Evolutionary conservation across 1,140 invertebrate genomes (phyloP), one percentile per base, ranked within the genome.

Genomic region (Plutomurus gul): DNA sequence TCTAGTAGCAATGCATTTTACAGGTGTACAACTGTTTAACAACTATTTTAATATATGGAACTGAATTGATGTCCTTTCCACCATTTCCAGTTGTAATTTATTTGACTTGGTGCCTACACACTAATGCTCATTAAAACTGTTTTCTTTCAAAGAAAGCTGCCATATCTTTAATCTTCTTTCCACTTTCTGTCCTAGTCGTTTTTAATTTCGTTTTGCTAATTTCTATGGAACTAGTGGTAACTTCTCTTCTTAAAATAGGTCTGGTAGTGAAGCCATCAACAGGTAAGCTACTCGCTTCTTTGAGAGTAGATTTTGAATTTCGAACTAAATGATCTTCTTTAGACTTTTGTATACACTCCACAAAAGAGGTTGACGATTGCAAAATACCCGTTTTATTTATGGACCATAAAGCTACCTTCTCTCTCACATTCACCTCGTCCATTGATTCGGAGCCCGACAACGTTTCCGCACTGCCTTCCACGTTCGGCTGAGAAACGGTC

Each of bases 131-230:
- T 79, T 84, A 84, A 78, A 84, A 84, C 20, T 79, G 76, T 78
- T 84, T 85, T 56, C 81, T 83, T 87, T 93, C 92, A 86, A 93
- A 93, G 84, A 93, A 90, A 47, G 92, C 92, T 77, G 92, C 91
- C 89, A 93, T 92, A 85, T 93, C 92, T 84, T 91, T 90, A 84
- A 93, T 93, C 90, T 82, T 89, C 79, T 81, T 83, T n/a, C 81
- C 77, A 13, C 76, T 56, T 40, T 77, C 49, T 18, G 56, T 22
- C 46, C n/a, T 18, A 0, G 30, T 20, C 4, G 20, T 56, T 25
- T 46, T 33, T 1, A 20, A n/a, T 40, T 43, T 49, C 27, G 40
- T 46, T 33, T 51, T 76, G 49, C 49, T 33, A 20, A 77, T 40
- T 25, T 80, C 73, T 10, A 76, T 49, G 5, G 51, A 25, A 56